phyloP scores from a whole-genome alignment of 2,113 vertebrate species.

The Motacilla alba region DNA sequence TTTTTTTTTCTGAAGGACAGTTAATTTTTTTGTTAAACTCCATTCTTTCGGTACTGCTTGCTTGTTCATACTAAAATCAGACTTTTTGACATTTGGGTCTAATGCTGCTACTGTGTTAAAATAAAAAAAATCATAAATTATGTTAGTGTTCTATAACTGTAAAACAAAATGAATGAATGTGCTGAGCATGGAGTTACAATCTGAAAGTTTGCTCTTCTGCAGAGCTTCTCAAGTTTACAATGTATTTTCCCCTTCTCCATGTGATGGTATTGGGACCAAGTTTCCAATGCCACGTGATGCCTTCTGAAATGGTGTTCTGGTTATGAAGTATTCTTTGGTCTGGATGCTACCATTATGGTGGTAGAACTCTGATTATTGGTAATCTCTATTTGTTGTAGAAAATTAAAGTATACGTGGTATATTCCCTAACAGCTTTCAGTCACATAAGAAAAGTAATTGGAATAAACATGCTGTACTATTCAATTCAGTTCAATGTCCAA shows the following conservation, averaged over 20 bases:
- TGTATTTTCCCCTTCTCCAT: background rate
- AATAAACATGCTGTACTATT: background rate
- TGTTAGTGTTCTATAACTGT: background rate
- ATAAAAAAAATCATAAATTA: background rate
- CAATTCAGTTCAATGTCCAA: background rate
- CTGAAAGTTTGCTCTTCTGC: background rate
- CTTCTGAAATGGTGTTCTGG: background rate
- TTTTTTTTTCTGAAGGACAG: background rate
- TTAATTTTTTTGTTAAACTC: background rate
- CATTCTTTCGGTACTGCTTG: background rate
- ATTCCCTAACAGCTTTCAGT: background rate
- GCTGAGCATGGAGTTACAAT: background rate
- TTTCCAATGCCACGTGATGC: background rate
- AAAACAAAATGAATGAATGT: background rate
- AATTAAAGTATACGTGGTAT: background rate
- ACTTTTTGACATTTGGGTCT: background rate
- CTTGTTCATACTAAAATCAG: background rate
- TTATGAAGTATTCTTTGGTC: background rate
- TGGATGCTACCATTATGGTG: background rate
- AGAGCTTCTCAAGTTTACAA: background rate
- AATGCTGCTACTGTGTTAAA: background rate
- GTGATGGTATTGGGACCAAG: background rate
- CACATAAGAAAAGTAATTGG: background rate
- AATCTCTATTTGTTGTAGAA: background rate
- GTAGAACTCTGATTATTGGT: background rate